Conservation (phyloP, 1,140 invertebrate species). For the Saccostrea glomerata region DNA sequence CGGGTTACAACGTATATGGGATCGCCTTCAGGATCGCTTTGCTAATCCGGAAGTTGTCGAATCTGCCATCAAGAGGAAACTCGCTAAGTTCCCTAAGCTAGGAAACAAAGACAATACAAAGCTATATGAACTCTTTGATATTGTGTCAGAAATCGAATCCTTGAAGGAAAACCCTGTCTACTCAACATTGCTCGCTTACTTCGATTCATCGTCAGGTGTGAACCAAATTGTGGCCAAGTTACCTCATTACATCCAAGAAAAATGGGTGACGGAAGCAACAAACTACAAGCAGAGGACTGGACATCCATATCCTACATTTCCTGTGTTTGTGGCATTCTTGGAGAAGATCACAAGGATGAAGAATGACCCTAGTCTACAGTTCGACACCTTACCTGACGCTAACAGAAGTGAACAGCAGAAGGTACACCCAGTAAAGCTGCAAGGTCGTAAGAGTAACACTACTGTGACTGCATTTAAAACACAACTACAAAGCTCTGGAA, state of each 20-base stretch:
- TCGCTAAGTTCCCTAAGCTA: conserved; percentile 59
- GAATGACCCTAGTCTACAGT: conserved; percentile 59
- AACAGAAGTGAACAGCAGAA: neutral
- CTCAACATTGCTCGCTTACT: conserved; percentile 51
- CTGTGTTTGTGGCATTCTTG: conserved; percentile 36
- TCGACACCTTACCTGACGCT: conserved; percentile 23
- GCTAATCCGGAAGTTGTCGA: conserved; percentile 58
- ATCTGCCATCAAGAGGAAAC: conserved; percentile 50
- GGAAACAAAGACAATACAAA: conserved; percentile 50
- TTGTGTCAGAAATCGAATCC: conserved; percentile 55
- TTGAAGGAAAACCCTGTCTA: conserved; percentile 51
- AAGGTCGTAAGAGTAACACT: neutral
- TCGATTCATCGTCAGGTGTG: conserved; percentile 57
- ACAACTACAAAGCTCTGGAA: neutral
- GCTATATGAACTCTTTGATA: conserved; percentile 61
- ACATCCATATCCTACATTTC: conserved; percentile 40
- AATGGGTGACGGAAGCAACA: conserved; percentile 47
- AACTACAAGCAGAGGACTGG: conserved; percentile 34
- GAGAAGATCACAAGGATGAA: conserved; percentile 43
- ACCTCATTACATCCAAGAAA: conserved; percentile 51
- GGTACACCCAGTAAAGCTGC: neutral
- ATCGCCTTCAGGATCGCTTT: conserved; percentile 60
- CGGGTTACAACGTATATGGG: conserved; percentile 54
- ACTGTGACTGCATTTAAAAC: neutral
- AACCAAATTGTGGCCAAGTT: conserved; percentile 58